phyloP scores from a whole-genome alignment of 2,888 invertebrate genomes.

The Microplitis deprimator region DNA sequence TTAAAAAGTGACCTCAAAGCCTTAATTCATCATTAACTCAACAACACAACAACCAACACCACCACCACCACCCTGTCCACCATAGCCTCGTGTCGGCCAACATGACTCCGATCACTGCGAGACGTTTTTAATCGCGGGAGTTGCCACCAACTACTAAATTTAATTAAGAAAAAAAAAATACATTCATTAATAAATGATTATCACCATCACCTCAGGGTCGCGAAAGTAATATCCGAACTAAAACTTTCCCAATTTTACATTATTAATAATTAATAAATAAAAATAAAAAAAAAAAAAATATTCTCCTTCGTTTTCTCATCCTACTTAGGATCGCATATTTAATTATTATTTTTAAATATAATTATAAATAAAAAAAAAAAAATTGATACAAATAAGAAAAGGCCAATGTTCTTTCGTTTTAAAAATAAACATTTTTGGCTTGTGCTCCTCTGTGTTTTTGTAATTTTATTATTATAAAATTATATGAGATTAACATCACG shows the following conservation, averaged over 20 bases:
- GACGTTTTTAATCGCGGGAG: slow-evolving; percentile 58
- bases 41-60: not conserved
- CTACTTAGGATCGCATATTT: not conserved
- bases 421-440: not conserved
- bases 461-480: not conserved
- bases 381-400: slow-evolving; percentile 12
- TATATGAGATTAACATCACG: not conserved
- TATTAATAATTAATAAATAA: not conserved
- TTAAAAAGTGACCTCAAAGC: slow-evolving; percentile 73
- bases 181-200: slow-evolving; percentile 25
- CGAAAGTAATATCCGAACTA: slow-evolving; percentile 23
- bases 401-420: slow-evolving; percentile 9
- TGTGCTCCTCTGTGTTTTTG: not conserved
- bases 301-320: slow-evolving; percentile 12
- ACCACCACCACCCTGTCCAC: slow-evolving; percentile 54
- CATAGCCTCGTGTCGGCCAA: slow-evolving; percentile 64
- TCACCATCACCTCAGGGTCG: slow-evolving; percentile 37
- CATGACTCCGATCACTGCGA: slow-evolving; percentile 63
- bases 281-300: not conserved
- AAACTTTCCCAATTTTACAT: slow-evolving; percentile 25
- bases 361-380: slow-evolving; percentile 10
- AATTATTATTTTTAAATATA: not conserved
- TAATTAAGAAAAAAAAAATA: slow-evolving; percentile 16
- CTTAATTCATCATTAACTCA: slow-evolving; percentile 41
- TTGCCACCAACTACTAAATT: slow-evolving; percentile 34